phyloP scores from a whole-genome alignment of 2,113 vertebrate species.

The Chaetodon auriga region DNA sequence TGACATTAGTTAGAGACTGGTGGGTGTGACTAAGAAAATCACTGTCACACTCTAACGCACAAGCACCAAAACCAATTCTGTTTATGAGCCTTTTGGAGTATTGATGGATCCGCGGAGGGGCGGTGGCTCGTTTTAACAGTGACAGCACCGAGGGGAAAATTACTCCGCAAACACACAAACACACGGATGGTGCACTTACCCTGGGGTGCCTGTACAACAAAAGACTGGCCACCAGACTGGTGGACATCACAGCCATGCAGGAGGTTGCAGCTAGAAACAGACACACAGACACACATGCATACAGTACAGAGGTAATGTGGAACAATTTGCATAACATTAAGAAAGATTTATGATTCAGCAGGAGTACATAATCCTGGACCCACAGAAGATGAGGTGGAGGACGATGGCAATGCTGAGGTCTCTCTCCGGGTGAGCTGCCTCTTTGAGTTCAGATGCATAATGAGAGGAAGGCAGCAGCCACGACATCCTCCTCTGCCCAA shows the following conservation, averaged over 20 bases:
- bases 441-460: conserved; percentile 51
- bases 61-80: conserved; percentile 56
- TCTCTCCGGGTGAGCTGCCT: conserved; percentile 45
- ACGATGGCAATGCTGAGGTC: conserved; percentile 66
- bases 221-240: conserved; percentile 86
- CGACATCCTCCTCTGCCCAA: conserved; percentile 66
- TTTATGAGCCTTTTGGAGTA: conserved; percentile 59
- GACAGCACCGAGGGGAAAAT: conserved; percentile 6
- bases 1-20: conserved; percentile 48
- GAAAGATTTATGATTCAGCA: conserved; percentile 31
- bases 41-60: conserved; percentile 52
- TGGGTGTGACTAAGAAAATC: conserved; percentile 68
- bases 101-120: conserved; percentile 49
- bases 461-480: conserved; percentile 70
- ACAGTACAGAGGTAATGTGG: neutral
- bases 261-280: conserved; percentile 81
- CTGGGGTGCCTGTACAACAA: conserved; percentile 87
- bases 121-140: conserved; percentile 28
- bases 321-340: conserved; percentile 35
- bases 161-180: neutral
- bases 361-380: conserved; percentile 42
- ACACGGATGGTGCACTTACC: conserved; percentile 74
- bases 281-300: neutral
- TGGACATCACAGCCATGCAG: conserved; percentile 88
- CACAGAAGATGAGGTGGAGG: conserved; percentile 77